Base-by-base conservation (phyloP, 2,797 vertebrate genomes). In the Channallabes apus region DNA sequence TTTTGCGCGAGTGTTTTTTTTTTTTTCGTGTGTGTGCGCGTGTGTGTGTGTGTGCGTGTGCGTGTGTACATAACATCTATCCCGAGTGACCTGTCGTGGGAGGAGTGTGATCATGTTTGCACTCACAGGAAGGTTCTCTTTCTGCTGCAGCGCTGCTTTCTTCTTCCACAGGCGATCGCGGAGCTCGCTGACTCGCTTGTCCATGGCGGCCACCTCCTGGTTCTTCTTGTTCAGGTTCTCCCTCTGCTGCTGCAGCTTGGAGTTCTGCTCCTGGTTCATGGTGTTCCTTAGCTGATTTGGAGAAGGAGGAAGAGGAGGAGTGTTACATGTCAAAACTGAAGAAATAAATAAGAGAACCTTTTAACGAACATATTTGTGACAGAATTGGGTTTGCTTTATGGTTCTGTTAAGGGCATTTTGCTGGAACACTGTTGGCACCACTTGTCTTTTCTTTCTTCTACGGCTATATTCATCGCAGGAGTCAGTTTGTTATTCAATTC, bases 161-260 rank as follows among this genome's bases (percentile, higher is more conserved):
- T 99, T 99, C 95, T 97, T 98, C 97, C 97, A 97, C 35, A 99
- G 95, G 11, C 97, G 94, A 89, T 97, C 96, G 0, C 97, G 93
- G 82, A 99, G 96, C 94, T 99, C 97, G 41, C 90, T 94, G 81
- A 99, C 96, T 11, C 98, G 96, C 72, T 95, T 96, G 88, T 98
- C 98, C 97, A 98, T 97, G 65, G 94, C 89, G 0, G 92, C 95
- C 92, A 97, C 96, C 91, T 99, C 97, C 82, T 95, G 95, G 91
- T 97, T 98, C 90, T 95, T 96, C 91, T 96, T 96, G 92, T 96
- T 97, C 91, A 99, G 94, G 88, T 94, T 96, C 86, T 98, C 97
- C 65, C 96, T 95, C 92, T 98, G 97, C 90, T 97, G 97, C 91
- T 98, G 97, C 89, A 99, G 95, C 90, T 95, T 94, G 85, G 91